Evolutionary conservation across 2,888 invertebrate species (phyloP).

Genomic region (Campoplex capitator): DNA sequence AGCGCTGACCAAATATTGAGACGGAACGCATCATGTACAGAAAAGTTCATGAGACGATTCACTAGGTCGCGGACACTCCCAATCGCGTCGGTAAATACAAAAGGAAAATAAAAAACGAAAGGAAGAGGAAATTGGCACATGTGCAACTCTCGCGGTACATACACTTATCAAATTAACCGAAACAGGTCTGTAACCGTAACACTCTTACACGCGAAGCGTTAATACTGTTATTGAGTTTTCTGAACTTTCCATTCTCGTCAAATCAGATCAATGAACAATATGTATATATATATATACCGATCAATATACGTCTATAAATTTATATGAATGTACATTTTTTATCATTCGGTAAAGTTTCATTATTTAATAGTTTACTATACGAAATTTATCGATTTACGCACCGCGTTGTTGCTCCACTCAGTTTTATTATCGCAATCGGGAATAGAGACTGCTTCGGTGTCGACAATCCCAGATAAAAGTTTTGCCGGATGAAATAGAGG

Average conservation of each 20-base stretch:
- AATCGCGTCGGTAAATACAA: conserved; percentile 32
- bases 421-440: conserved; percentile 2
- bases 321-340: not conserved
- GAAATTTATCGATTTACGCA: conserved; percentile 27
- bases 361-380: conserved; percentile 40
- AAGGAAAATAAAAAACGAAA: conserved; percentile 3
- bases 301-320: not conserved
- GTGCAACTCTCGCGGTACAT: conserved; percentile 28
- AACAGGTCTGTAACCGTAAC: conserved; percentile 23
- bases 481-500: not conserved
- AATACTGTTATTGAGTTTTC: conserved; percentile 27
- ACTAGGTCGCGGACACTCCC: conserved; percentile 52
- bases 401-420: conserved; percentile 45
- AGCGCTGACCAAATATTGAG: not conserved
- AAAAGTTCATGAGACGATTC: conserved; percentile 29
- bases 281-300: conserved; percentile 3
- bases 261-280: conserved; percentile 57
- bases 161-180: conserved; percentile 41
- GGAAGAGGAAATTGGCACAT: conserved; percentile 26
- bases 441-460: not conserved
- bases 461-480: not conserved
- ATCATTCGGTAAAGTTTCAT: conserved; percentile 30
- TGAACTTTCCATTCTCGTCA: conserved; percentile 50
- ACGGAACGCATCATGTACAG: not conserved
- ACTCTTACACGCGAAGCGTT: conserved; percentile 5